A percentile compares a stretch with the other conserved stretches of the same genome.
Evolutionary conservation across 2,113 vertebrate genomes (phyloP).

Genomic region (Suricata suricatta): DNA sequence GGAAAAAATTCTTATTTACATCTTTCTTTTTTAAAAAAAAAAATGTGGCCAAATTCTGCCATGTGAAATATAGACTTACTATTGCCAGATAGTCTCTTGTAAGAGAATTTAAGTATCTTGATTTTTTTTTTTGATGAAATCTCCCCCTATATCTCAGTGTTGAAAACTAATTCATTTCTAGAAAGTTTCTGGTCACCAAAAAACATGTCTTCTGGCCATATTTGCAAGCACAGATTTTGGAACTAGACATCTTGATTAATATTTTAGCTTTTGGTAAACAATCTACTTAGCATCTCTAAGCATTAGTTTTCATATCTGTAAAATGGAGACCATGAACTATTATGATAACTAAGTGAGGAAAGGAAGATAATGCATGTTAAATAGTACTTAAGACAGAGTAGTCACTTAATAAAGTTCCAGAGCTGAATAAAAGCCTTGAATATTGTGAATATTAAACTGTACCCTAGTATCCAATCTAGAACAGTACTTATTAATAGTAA

Average conservation of each 20-base stretch:
- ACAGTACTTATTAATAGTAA: not conserved
- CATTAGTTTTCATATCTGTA: not conserved
- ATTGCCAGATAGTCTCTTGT: not conserved
- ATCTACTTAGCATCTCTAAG: not conserved
- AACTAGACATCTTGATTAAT: not conserved
- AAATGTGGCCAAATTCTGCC: not conserved
- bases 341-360: slow-evolving; percentile 32
- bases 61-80: not conserved
- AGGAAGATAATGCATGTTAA: not conserved
- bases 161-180: not conserved
- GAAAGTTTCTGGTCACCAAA: not conserved
- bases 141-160: not conserved
- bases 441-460: not conserved
- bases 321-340: not conserved
- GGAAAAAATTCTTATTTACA: no score
- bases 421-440: not conserved
- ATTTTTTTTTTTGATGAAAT: slow-evolving; percentile 27
- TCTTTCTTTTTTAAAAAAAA: no score
- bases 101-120: slow-evolving; percentile 2
- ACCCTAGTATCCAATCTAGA: not conserved
- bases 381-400: not conserved
- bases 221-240: not conserved
- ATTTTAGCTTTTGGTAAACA: not conserved
- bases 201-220: not conserved
- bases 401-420: not conserved